Base-by-base conservation (phyloP, 2,113 vertebrate species). In the Mormyrus lacerda region DNA sequence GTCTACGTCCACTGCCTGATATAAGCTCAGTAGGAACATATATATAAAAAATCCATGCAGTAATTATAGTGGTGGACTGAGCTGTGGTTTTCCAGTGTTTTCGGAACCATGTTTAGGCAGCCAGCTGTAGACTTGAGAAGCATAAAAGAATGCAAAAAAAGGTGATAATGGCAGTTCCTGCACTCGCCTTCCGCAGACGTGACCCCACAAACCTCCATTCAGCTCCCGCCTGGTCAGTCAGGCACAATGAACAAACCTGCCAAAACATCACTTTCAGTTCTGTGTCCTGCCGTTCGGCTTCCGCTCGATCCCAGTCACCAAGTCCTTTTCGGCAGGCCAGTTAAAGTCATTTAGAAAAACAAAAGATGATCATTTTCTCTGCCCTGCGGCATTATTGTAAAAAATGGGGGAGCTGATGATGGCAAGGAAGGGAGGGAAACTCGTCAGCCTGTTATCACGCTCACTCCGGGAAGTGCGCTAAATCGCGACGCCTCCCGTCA, bases 381-480 rank as follows among this genome's bases (percentile, higher is more conserved):
- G 91, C 89, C 90, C 91, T 91, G 90, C 87, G 88, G 92, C 88
- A 93, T 94, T 90, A 92, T 76, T 94, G 92, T 90, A 94, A 94
- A 93, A 91, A 69, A 31, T 69, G 10, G 93, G 92, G 89, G 89
- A 90, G 93, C 92, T 93, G 93, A 94, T 91, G 94, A 93, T 91
- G 47, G 51, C 89, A 89, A 89, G 93, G 94, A 91, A 93, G 91
- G 93, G 93, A 87, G 50, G n/a, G n/a, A n/a, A 3, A 0, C 89
- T 91, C 79, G 88, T 93, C 93, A 93, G 87, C 13, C 86, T 39
- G 47, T 85, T 58, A 87, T 92, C 91, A 91, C 44, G 35, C 73
- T 6, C 27, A 91, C 92, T 85, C 91, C 90, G 92, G 93, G 93
- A 92, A 90, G 90, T 47, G 92, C 90, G 88, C 86, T 93, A 39